Conservation (phyloP, 2,888 invertebrate species). For the Nemoura dubitans region DNA sequence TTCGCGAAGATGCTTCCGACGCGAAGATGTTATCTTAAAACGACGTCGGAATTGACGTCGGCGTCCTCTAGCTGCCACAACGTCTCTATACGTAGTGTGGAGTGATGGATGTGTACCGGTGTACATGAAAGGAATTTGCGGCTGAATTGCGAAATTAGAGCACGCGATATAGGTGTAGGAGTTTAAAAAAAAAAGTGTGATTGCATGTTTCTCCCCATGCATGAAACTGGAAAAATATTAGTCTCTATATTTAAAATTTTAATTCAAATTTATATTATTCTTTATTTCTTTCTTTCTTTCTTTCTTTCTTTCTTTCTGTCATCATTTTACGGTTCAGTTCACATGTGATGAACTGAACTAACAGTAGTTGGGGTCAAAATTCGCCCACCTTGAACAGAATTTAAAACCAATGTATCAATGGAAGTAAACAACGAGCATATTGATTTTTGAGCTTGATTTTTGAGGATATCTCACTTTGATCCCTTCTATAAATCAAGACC, state of each 20-base stretch:
- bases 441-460: not conserved
- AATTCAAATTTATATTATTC: too few species aligned
- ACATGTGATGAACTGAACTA: too few species aligned
- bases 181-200: too few species aligned
- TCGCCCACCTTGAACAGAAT: not conserved
- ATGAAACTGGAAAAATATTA: too few species aligned
- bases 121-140: not conserved
- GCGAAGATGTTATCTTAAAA: not conserved
- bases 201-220: too few species aligned
- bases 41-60: not conserved
- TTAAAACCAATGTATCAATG: not conserved
- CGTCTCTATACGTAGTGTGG: too few species aligned
- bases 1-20: not conserved
- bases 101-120: not conserved
- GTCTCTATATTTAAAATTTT: too few species aligned
- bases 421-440: not conserved
- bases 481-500: not conserved
- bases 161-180: too few species aligned
- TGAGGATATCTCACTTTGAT: not conserved
- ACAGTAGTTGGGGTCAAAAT: too few species aligned
- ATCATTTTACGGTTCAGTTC: too few species aligned
- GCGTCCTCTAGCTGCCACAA: not conserved
- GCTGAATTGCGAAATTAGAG: not conserved
- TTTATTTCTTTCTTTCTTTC: too few species aligned
- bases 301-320: too few species aligned